These are phyloP conservation scores for Spisula subtruncata DNA, from an alignment of 2,888 invertebrate genomes.

Conservation along the genomic window DNA sequence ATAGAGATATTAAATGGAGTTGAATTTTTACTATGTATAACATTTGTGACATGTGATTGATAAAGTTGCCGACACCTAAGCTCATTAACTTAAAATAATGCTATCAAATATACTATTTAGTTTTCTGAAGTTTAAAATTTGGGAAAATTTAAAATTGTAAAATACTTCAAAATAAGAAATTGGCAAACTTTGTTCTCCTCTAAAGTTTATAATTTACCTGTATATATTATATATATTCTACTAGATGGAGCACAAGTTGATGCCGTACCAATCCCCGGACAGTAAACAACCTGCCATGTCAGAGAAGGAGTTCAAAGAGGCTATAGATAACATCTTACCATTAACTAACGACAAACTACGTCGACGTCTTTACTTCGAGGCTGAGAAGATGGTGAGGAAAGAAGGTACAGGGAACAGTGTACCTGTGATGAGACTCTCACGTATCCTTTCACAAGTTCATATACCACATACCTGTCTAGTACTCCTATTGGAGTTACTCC, in stretches of 20 bases:
- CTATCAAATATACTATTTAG: too few relatives aligned
- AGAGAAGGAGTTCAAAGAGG: constrained; percentile 85
- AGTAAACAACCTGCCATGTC: constrained; percentile 79
- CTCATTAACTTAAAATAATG: too few relatives aligned
- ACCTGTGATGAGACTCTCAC: constrained; percentile 83
- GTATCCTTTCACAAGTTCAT: constrained; percentile 79
- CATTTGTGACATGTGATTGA: too few relatives aligned
- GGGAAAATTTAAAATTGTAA: too few relatives aligned
- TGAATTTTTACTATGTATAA: too few relatives aligned
- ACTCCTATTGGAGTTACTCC: too few relatives aligned
- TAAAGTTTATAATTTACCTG: too few relatives aligned
- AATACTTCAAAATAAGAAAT: background rate
- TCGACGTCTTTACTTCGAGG: constrained; percentile 82
- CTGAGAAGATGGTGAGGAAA: constrained; percentile 77
- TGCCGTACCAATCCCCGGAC: constrained; percentile 80
- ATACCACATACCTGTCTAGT: too few relatives aligned
- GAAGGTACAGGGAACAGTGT: constrained; percentile 80
- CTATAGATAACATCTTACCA: constrained; percentile 83
- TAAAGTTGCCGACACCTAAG: too few relatives aligned
- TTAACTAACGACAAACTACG: constrained; percentile 83
- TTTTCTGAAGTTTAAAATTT: too few relatives aligned
- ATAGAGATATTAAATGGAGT: too few relatives aligned
- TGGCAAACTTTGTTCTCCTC: too few relatives aligned
- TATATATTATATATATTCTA: background rate
- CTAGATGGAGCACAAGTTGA: constrained; percentile 83